phyloP scores from a whole-genome alignment of 2,797 vertebrate genomes.

The Tauraco hartlaubi region DNA sequence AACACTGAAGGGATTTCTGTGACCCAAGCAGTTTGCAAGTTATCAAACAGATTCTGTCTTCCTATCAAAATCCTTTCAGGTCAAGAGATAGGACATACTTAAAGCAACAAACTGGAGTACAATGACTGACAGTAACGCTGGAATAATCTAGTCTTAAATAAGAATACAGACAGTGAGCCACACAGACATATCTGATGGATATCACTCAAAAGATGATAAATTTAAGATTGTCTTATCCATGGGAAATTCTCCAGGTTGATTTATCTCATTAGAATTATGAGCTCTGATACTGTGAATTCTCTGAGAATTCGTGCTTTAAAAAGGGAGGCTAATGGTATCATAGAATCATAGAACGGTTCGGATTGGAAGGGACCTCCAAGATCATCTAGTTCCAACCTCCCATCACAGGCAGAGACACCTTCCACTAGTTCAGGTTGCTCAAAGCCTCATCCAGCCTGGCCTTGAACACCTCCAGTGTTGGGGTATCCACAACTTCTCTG shows the following conservation, averaged over 20 bases:
- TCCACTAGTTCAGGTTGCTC: no score
- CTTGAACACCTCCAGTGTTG: no score
- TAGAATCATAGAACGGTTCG: no score
- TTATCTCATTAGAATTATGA: not conserved
- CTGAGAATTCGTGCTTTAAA: not conserved
- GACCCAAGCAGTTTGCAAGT: not conserved
- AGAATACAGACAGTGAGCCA: not conserved
- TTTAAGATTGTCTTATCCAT: not conserved
- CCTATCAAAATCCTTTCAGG: not conserved
- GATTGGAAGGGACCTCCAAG: no score
- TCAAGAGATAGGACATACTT: not conserved
- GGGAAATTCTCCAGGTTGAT: not conserved
- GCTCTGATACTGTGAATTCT: not conserved
- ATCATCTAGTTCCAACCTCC: no score
- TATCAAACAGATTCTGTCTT: not conserved
- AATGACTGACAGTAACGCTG: not conserved
- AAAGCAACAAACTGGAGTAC: not conserved
- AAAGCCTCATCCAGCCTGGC: no score
- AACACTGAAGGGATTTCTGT: not conserved
- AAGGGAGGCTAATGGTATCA: not conserved
- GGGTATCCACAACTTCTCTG: no score
- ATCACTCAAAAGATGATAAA: not conserved
- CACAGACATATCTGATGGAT: not conserved
- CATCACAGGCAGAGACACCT: no score
- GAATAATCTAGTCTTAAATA: not conserved